Evolutionary conservation across 2,113 vertebrate species (phyloP).

Genomic region (Pagrus major): DNA sequence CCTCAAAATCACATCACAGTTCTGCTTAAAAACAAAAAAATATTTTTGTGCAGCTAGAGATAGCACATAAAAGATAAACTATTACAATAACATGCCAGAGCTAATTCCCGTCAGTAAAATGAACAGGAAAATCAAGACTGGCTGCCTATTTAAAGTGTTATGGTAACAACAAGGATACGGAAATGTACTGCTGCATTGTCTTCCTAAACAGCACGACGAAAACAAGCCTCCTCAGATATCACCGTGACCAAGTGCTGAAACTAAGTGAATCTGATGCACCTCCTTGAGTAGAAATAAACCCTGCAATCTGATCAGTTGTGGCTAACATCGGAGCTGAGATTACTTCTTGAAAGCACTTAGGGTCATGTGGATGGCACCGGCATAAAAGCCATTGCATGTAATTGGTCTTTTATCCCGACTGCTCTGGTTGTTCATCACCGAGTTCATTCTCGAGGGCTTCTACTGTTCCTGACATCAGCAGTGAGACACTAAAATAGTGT

Average conservation of each 20-base stretch:
- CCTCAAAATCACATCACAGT: neutral
- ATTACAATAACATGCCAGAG: neutral
- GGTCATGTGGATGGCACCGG: conserved; percentile 6
- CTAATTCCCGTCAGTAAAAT: neutral
- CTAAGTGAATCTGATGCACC: conserved; percentile 47
- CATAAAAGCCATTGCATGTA: conserved; percentile 30
- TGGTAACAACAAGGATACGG: conserved; percentile 33
- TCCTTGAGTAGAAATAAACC: conserved; percentile 39
- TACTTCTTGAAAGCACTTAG: conserved; percentile 54
- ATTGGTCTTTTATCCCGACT: conserved; percentile 20
- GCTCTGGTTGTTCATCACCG: conserved; percentile 26
- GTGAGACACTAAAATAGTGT: neutral
- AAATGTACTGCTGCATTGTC: conserved; percentile 17
- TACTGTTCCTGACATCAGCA: neutral
- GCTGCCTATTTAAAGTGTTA: neutral
- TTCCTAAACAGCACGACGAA: conserved; percentile 11
- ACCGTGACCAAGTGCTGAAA: conserved; percentile 31
- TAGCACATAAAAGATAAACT: neutral
- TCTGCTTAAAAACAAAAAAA: no score
- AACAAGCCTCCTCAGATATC: conserved; percentile 14
- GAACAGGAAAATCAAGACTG: conserved; percentile 2
- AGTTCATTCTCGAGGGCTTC: neutral
- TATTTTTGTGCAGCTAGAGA: neutral
- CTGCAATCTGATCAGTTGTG: conserved; percentile 48
- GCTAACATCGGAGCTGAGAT: conserved; percentile 27